phyloP scores from a whole-genome alignment of 1,140 invertebrate species.

The Danaus melanippus region DNA sequence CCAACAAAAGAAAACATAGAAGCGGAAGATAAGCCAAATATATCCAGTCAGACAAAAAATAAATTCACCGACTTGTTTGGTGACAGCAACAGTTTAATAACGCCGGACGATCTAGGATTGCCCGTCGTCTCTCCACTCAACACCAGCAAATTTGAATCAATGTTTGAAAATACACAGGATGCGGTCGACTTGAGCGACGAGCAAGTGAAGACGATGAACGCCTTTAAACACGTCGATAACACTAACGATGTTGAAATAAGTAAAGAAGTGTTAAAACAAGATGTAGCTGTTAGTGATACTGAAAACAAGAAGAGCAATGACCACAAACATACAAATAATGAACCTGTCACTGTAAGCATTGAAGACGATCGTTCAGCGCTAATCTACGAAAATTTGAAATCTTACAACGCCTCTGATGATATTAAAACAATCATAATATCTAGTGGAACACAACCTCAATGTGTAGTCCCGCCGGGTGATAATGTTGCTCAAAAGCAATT shows the following conservation, averaged over 20 bases:
- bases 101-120: slow-evolving; percentile 54
- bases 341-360: slow-evolving; percentile 4
- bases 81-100: slow-evolving; percentile 57
- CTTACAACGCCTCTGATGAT: slow-evolving; percentile 12
- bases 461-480: not conserved
- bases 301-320: too few relatives aligned
- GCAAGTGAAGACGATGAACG: not conserved
- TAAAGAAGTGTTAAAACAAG: too few relatives aligned
- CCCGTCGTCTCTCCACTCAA: not conserved
- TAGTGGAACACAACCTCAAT: slow-evolving; percentile 35
- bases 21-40: slow-evolving; percentile 13
- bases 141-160: slow-evolving; percentile 26
- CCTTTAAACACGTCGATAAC: too few relatives aligned
- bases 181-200: slow-evolving; percentile 34
- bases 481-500: too few relatives aligned
- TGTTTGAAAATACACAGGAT: slow-evolving; percentile 53
- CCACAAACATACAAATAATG: too few relatives aligned
- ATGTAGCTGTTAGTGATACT: too few relatives aligned
- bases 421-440: slow-evolving; percentile 51
- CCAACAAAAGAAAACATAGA: slow-evolving; percentile 17
- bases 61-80: slow-evolving; percentile 61
- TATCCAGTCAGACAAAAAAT: slow-evolving; percentile 17
- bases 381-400: too few relatives aligned
- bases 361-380: slow-evolving; percentile 14
- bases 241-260: too few relatives aligned